Percentiles rank a stretch among this genome's conserved stretches.
Evolutionary conservation across 1,140 invertebrate species (phyloP).

Genomic region (Heliconius hermathena): DNA sequence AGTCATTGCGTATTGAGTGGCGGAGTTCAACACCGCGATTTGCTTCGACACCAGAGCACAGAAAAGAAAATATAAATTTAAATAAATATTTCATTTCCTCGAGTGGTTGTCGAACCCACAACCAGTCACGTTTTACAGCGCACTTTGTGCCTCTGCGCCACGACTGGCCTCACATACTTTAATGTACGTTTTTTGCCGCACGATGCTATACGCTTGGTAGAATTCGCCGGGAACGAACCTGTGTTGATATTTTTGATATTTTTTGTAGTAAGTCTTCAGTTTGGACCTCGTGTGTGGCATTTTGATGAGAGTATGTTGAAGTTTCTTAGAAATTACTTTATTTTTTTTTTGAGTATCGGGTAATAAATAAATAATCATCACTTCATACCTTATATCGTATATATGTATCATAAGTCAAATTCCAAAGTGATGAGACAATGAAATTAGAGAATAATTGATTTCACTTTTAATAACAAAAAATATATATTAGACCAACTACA

Average conservation of each 20-base stretch:
- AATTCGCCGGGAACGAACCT: background rate
- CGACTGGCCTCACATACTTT: background rate
- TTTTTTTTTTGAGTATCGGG: background rate
- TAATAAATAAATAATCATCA: background rate
- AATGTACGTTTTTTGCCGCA: constrained; percentile 21
- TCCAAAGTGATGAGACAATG: background rate
- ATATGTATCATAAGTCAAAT: background rate
- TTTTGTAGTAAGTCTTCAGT: background rate
- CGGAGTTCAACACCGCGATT: no score
- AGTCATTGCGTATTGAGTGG: no score
- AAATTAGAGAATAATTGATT: no score
- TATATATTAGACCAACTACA: no score
- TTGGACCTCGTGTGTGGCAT: constrained; percentile 8
- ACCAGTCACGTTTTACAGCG: no score
- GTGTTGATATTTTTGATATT: background rate
- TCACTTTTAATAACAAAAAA: no score
- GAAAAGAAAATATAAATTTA: no score
- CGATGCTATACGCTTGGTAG: background rate
- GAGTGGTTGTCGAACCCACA: no score
- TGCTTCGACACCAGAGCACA: no score
- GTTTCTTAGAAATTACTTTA: background rate
- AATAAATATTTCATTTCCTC: no score
- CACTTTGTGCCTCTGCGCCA: no score
- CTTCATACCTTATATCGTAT: background rate
- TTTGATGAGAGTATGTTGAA: background rate